Percentiles rank a stretch among this genome's conserved stretches.
phyloP scores from a whole-genome alignment of 2,888 invertebrate genomes.

The Ptilodon capucinus region DNA sequence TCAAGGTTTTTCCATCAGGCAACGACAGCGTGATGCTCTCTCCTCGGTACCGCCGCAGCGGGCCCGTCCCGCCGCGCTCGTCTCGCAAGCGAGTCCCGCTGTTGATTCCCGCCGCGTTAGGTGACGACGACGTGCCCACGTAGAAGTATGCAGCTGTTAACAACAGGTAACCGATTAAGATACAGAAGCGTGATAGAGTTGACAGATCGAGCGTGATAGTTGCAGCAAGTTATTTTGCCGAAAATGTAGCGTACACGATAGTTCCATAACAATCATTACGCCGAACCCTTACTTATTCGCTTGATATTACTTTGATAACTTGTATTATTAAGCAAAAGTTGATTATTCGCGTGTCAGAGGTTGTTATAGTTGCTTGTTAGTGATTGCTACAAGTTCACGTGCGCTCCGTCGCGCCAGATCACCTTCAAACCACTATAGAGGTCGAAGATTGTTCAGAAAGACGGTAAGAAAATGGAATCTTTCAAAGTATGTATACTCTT shows the following conservation, averaged over 20 bases:
- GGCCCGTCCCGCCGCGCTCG: slow-evolving; percentile 90
- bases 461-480: background rate
- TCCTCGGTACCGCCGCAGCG: slow-evolving; percentile 91
- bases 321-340: background rate
- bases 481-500: too few species aligned
- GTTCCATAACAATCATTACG: background rate
- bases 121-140: slow-evolving; percentile 88
- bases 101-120: slow-evolving; percentile 83
- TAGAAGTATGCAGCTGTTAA: slow-evolving; percentile 94
- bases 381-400: background rate
- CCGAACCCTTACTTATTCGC: background rate
- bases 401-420: background rate
- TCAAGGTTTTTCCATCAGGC: slow-evolving; percentile 93
- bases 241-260: background rate
- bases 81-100: slow-evolving; percentile 87
- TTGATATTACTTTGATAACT: background rate
- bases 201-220: background rate
- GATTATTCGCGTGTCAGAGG: slow-evolving; percentile 3
- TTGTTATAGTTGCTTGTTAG: background rate
- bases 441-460: background rate
- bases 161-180: slow-evolving; percentile 6
- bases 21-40: slow-evolving; percentile 92
- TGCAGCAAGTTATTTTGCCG: background rate
- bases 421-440: background rate
- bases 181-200: background rate